Base-by-base conservation (phyloP, 2,888 invertebrate genomes). In the Odontomyia ornata region DNA sequence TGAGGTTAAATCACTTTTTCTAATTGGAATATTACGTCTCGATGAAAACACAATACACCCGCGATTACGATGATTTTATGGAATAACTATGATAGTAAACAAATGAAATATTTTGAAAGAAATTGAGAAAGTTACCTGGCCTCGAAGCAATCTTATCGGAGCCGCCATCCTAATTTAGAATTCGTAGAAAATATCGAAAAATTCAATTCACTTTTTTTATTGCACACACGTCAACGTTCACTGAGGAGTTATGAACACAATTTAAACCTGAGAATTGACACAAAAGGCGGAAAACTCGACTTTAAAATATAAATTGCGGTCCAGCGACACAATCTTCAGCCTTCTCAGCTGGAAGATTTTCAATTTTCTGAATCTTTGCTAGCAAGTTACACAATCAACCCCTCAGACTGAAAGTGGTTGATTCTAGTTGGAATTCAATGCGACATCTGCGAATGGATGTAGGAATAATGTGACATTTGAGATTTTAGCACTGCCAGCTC, bases 311-410 rank as follows among this genome's bases (percentile, higher is more conserved):
- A 56, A 64, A 52, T 18, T 15, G 7, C 36, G 65, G 57, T 9
- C 28, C 46, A 77, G 62, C 43, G 65, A 77, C 52, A 43, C 81
- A 85, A 86, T 84, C 86, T 86, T 86, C 86, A 86, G 86, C 86
- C 86, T 83, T 85, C 86, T 86, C 83, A 86, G 84, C 86, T 86
- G 86, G 85, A 86, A 86, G 86, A 86, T 86, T 83, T 83, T 81
- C 81, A 82, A 83, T 83, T 81, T 56, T 76, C 73, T 76, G 64
- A 65, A 47, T 56, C 46, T 52, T 25, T 36, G 56, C 46, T 21
- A 77, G 47, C 11, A 47, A 46, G 71, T 78, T 78, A 77, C 75
- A 77, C 78, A 76, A 78, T 71, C 76, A 75, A 77, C 30, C 46
- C 28, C 43, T 13, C 11, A 57, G 9, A 15, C 15, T 11, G 25